Conservation (phyloP, 1,140 invertebrate species). For the Cydia strobilella region DNA sequence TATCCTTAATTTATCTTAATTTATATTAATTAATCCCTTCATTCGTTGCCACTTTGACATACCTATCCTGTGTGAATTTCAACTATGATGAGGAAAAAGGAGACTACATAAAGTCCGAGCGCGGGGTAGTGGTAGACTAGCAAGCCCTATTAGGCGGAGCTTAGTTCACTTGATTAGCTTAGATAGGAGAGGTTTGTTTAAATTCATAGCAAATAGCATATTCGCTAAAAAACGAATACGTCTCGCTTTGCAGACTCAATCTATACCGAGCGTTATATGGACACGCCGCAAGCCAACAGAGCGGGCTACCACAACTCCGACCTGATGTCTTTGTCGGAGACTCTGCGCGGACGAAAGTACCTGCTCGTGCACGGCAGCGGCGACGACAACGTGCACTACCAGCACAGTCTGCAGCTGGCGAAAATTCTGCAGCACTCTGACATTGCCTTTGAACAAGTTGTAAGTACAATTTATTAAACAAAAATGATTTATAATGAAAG, state of each 20-base stretch:
- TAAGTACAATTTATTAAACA: conserved; percentile 64
- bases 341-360: conserved; percentile 87
- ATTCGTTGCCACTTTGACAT: too few relatives aligned
- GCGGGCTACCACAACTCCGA: conserved; percentile 89
- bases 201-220: not conserved
- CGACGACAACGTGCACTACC: conserved; percentile 98
- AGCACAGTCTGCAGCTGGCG: conserved; percentile 95
- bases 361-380: conserved; percentile 94
- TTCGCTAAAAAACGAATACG: conserved; percentile 28
- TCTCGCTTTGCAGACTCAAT: conserved; percentile 88
- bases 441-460: conserved; percentile 94
- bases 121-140: too few relatives aligned
- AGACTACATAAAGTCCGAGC: too few relatives aligned
- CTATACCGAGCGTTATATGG: conserved; percentile 98
- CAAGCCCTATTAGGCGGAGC: too few relatives aligned
- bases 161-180: too few relatives aligned
- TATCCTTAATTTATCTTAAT: too few relatives aligned
- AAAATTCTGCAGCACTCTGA: conserved; percentile 91
- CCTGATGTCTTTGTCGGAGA: conserved; percentile 85
- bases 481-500: too few relatives aligned
- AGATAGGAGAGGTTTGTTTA: too few relatives aligned
- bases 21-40: too few relatives aligned
- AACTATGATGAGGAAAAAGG: too few relatives aligned
- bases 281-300: conserved; percentile 85
- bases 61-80: too few relatives aligned